Evolutionary conservation across 2,797 vertebrate genomes (phyloP), one percentile per base, ranked within the genome.

Genomic region (Zonotrichia albicollis): DNA sequence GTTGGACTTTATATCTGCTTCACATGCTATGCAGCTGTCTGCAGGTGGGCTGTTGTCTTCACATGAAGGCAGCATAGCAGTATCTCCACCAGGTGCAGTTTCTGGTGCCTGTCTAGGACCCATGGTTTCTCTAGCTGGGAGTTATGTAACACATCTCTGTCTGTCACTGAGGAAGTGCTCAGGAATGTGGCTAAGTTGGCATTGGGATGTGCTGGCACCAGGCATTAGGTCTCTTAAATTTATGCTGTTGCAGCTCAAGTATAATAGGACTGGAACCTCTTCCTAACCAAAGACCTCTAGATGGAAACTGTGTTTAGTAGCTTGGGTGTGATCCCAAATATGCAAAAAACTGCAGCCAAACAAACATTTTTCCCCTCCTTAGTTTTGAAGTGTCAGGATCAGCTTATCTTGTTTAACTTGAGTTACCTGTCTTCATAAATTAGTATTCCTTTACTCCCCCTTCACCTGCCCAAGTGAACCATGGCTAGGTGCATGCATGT

Each of bases 281-380:
- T 82, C 54, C 38, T 85, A 26, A 87, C 22, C 38, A n/a, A 72
- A 75, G 53, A 58, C 45, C 32, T 81, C 40, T 38, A 45, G 53
- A 50, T 9, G 48, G 61, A 80, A 14, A 43, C 27, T n/a, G 3
- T 72, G 55, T 67, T 90, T 55, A 74, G 65, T 55, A 78, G 40
- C 12, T 38, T 72, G 22, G 29, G 25, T 3, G 5, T 42, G 23
- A 88, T 68, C 30, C 16, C 14, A 75, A 79, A 48, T 67, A 65
- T 6, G 43, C 36, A 43, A 64, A 80, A 83, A 65, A 20, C 15
- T 38, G 11, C 27, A 71, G 22, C 34, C 38, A 89, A 83, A 80
- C 11, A 29, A 70, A 29, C 8, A n/a, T 14, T 11, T 11, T 6
- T 9, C 6, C n/a, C 15, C 2, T 0, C 1, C 4, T 16, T 16